Base-by-base conservation (phyloP, 2,888 invertebrate species). In the Synergus gifuensis region DNA sequence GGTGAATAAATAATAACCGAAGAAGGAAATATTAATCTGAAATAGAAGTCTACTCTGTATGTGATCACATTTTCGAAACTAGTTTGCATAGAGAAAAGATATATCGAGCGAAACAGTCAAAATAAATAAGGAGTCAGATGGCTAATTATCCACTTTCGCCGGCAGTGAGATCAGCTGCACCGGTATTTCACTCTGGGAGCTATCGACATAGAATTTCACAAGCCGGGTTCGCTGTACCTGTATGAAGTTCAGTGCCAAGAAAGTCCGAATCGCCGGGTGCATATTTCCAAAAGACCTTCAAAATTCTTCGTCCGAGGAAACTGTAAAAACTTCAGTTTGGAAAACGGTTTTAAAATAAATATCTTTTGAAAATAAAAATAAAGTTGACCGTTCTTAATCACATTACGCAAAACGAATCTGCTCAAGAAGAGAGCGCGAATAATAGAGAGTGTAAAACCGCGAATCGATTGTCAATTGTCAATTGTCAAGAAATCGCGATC, bases 91-190 rank as follows among this genome's bases (percentile, higher is more conserved):
- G 36, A 54, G 73, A 73, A 73, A 49, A 73, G 73, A 46, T 49
- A 46, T 49, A 67, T 60, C 66, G 63, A 44, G 40, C 42, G 63
- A 69, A 78, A 78, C 77, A 54, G 78, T 78, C 83, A 80, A 81
- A 85, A 81, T 76, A 78, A 81, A 78, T 76, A 58, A 67, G 36
- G 76, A 64, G 46, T 54, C 64, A 62, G 77, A 73, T 82, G n/a
- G 83, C 82, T 82, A 83, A 83, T 85, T 81, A 83, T 82, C 76
- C 80, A 80, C 85, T 85, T 85, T 85, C 85, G 85, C 84, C 80
- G 77, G 64, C 58, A 81, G 83, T 81, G 83, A 84, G 84, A 83
- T 85, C 80, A 76, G 69, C 76, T 58, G 44, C 66, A 69, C 73
- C 79, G 78, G 80, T 81, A 79, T 81, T 77, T 78, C 77, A 46